These are phyloP conservation scores for Blennius ocellaris DNA, from an alignment of 2,113 vertebrate species.

Conservation along the genomic window DNA sequence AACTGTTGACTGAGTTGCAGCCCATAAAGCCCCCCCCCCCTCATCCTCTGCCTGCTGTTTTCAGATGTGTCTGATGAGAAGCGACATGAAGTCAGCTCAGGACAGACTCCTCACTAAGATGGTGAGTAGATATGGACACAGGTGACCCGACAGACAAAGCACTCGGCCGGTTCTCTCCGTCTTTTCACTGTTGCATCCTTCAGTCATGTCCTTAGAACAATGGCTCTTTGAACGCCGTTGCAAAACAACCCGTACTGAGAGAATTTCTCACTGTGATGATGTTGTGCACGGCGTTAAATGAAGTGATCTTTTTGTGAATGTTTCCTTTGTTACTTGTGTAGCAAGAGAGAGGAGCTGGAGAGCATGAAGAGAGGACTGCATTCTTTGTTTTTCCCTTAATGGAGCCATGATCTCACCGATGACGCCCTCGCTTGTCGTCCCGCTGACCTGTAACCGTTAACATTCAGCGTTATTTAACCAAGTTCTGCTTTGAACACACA, in stretches of 20 bases:
- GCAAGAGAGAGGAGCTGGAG: slow-evolving; percentile 80
- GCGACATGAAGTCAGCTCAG: slow-evolving; percentile 83
- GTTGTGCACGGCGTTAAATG: slow-evolving; percentile 13
- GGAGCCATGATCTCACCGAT: slow-evolving; percentile 7
- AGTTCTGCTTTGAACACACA: slow-evolving; percentile 40
- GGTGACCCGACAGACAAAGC: slow-evolving; percentile 1
- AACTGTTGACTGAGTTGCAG: not conserved
- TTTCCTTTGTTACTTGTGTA: slow-evolving; percentile 54
- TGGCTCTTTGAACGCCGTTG: not conserved
- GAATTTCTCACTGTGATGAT: not conserved
- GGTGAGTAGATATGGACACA: slow-evolving; percentile 68
- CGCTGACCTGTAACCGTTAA: slow-evolving; percentile 1
- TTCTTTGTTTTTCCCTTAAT: slow-evolving; percentile 77
- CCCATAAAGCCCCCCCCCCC: slow-evolving; percentile 4
- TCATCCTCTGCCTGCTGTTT: slow-evolving; percentile 48
- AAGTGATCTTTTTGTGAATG: not conserved
- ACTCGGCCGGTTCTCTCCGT: not conserved
- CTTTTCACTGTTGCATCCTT: slow-evolving; percentile 20
- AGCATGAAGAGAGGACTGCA: slow-evolving; percentile 80
- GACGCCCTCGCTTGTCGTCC: not conserved
- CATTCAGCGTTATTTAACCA: slow-evolving; percentile 16
- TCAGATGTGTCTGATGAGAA: slow-evolving; percentile 82
- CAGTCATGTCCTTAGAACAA: slow-evolving; percentile 14
- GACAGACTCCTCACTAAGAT: slow-evolving; percentile 81
- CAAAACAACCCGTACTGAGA: not conserved